These are phyloP conservation scores for Andrena bicolor DNA, from an alignment of 2,888 invertebrate species.

Conservation along the genomic window DNA sequence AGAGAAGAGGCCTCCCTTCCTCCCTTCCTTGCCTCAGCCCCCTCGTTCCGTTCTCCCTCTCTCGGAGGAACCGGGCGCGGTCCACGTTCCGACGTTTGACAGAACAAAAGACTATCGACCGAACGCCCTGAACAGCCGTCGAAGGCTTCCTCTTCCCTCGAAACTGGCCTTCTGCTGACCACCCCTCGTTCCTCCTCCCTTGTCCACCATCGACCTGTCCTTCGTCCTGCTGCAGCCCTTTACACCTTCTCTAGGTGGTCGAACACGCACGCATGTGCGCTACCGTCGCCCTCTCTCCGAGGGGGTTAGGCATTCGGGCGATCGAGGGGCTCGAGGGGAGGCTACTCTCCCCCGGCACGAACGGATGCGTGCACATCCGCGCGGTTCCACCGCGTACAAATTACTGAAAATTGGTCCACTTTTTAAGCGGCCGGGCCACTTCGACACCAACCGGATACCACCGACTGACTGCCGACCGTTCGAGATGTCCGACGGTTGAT, in stretches of 20 bases:
- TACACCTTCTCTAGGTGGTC: conserved; percentile 53
- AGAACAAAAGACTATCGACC: conserved; percentile 84
- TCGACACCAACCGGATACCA: conserved; percentile 58
- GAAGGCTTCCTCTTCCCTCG: conserved; percentile 53
- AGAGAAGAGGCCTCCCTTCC: conserved; percentile 29
- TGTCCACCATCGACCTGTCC: not conserved
- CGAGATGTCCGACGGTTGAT: conserved; percentile 46
- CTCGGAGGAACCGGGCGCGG: conserved; percentile 75
- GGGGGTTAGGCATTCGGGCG: not conserved
- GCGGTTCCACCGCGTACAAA: conserved; percentile 76
- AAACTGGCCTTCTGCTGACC: conserved; percentile 47
- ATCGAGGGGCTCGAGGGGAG: conserved; percentile 2
- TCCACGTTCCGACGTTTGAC: conserved; percentile 83
- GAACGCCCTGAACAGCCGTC: conserved; percentile 60
- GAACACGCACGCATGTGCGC: conserved; percentile 39
- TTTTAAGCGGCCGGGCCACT: conserved; percentile 68
- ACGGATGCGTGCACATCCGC: conserved; percentile 60
- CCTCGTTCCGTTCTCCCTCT: conserved; percentile 44
- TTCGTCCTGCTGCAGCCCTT: conserved; percentile 39
- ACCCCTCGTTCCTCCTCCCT: conserved; percentile 53
- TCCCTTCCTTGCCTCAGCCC: conserved; percentile 24
- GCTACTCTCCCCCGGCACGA: conserved; percentile 25
- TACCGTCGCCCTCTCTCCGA: conserved; percentile 20
- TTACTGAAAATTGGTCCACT: conserved; percentile 82
- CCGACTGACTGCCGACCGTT: conserved; percentile 40